A percentile compares a stretch with the other conserved stretches of the same genome.
Evolutionary conservation across 2,797 vertebrate genomes (phyloP).

Genomic region (Hoplostethus mediterraneus): DNA sequence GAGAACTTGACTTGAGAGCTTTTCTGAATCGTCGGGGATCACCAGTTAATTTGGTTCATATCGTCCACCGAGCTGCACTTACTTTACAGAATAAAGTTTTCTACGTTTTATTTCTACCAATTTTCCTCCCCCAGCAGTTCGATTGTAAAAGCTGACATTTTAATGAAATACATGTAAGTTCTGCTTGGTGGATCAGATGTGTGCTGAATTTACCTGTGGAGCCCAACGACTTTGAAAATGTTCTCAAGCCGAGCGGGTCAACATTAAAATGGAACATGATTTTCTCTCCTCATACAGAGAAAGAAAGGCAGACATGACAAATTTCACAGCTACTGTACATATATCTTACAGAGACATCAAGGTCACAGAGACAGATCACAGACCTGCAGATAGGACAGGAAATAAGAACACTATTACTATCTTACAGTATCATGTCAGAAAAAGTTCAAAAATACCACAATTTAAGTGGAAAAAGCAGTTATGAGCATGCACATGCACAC

Average conservation of each 20-base stretch:
- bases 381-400: no score
- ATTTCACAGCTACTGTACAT: neutral
- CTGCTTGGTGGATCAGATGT: constrained; percentile 32
- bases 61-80: constrained; percentile 23
- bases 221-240: constrained; percentile 30
- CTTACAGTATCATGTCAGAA: no score
- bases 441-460: no score
- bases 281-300: neutral
- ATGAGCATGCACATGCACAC: constrained; percentile 12
- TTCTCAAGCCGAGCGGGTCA: constrained; percentile 3
- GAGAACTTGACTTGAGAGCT: constrained; percentile 42
- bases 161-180: constrained; percentile 41
- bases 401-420: no score
- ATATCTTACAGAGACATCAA: neutral
- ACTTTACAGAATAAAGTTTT: constrained; percentile 44
- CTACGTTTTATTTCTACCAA: constrained; percentile 35
- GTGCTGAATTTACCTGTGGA: constrained; percentile 31
- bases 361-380: no score
- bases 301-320: neutral
- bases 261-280: constrained; percentile 5
- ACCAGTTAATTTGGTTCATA: constrained; percentile 54
- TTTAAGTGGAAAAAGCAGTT: neutral
- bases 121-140: constrained; percentile 15
- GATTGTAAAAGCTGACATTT: constrained; percentile 46
- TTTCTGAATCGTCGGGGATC: constrained; percentile 31